phyloP scores from a whole-genome alignment of 2,888 invertebrate genomes.

The Leucozona laternaria region DNA sequence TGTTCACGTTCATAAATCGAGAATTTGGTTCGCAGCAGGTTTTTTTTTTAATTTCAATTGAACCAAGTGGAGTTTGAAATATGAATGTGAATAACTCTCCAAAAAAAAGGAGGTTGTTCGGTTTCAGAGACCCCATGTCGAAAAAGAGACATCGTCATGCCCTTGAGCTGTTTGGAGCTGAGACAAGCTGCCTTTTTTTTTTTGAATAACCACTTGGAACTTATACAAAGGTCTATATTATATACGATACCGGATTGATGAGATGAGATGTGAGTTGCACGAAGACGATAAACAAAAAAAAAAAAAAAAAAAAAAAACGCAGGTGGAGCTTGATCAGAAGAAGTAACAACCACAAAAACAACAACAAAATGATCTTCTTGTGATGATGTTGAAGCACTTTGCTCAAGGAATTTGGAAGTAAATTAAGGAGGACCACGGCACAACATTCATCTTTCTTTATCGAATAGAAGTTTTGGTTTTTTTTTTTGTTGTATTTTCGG shows the following conservation, averaged over 20 bases:
- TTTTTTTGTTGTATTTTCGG: neutral
- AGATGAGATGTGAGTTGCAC: conserved; percentile 38
- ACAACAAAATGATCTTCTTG: conserved; percentile 39
- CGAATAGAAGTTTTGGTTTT: conserved; percentile 17
- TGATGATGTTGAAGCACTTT: conserved; percentile 49
- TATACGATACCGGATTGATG: conserved; percentile 37
- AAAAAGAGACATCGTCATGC: conserved; percentile 77
- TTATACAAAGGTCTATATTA: neutral
- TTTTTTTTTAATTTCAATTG: conserved; percentile 19
- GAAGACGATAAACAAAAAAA: conserved; percentile 12
- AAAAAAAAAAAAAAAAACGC: conserved; percentile 27
- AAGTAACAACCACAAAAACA: conserved; percentile 3
- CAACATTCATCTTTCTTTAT: conserved; percentile 60
- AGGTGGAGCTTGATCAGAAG: conserved; percentile 50
- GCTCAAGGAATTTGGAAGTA: conserved; percentile 56
- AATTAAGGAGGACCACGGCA: conserved; percentile 56
- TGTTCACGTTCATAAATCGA: conserved; percentile 61
- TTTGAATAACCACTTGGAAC: conserved; percentile 18
- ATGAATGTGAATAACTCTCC: conserved; percentile 19
- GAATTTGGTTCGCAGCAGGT: conserved; percentile 56
- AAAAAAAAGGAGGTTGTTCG: conserved; percentile 6
- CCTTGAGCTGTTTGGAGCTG: conserved; percentile 79
- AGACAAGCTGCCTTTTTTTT: conserved; percentile 55
- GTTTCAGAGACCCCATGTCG: conserved; percentile 49
- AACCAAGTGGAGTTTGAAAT: conserved; percentile 8